A percentile compares a stretch with the other conserved stretches of the same genome.
Evolutionary conservation across 1,140 invertebrate species (phyloP).

Genomic region (Drosophila baimaii): DNA sequence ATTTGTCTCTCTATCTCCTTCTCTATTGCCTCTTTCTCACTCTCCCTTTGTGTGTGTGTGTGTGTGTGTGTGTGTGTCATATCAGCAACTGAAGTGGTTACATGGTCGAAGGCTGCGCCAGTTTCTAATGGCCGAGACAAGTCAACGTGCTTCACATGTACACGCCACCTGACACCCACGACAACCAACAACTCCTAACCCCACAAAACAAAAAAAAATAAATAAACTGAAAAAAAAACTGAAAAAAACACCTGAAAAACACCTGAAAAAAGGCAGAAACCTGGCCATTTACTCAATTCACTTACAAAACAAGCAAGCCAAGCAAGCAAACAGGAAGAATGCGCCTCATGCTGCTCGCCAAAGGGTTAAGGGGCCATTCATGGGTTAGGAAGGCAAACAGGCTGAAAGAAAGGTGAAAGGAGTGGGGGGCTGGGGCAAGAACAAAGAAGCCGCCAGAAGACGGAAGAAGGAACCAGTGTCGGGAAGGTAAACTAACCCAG

Average conservation of each 20-base stretch:
- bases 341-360: slow-evolving; percentile 7
- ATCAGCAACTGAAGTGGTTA: slow-evolving; percentile 75
- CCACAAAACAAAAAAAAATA: background rate
- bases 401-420: slow-evolving; percentile 10
- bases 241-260: background rate
- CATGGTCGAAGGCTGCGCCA: slow-evolving; percentile 78
- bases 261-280: slow-evolving; percentile 8
- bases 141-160: slow-evolving; percentile 57
- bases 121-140: slow-evolving; percentile 66
- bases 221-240: background rate
- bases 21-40: slow-evolving; percentile 6
- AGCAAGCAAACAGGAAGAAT: slow-evolving; percentile 29
- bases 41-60: background rate
- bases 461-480: slow-evolving; percentile 26
- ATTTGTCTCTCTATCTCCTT: slow-evolving; percentile 56
- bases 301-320: slow-evolving; percentile 5
- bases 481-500: slow-evolving; percentile 40
- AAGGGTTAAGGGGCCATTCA: slow-evolving; percentile 14
- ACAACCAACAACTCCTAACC: background rate
- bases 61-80: slow-evolving; percentile 45
- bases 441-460: slow-evolving; percentile 32
- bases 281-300: slow-evolving; percentile 16
- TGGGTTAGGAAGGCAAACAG: slow-evolving; percentile 18
- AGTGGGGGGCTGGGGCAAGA: background rate
- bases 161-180: slow-evolving; percentile 37